Evolutionary conservation across 2,888 invertebrate species (phyloP).

Genomic region (Eupithecia tripunctaria): DNA sequence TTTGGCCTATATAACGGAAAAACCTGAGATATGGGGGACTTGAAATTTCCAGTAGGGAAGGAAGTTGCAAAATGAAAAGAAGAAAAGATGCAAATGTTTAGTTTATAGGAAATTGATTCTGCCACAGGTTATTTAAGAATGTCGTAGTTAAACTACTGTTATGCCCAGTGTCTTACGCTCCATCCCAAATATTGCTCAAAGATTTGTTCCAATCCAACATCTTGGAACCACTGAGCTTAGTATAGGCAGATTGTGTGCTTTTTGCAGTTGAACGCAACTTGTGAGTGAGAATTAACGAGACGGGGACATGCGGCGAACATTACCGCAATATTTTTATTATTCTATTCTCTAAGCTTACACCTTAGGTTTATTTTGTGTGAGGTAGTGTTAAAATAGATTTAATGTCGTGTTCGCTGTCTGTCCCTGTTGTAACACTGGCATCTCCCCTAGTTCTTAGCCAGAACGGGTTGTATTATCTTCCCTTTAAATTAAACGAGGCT

Average conservation of each 20-base stretch:
- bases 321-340: conserved; percentile 2
- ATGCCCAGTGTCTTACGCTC: conserved; percentile 52
- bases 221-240: conserved; percentile 33
- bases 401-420: neutral
- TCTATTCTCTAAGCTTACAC: neutral
- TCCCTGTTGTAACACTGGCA: conserved; percentile 9
- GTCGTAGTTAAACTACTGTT: conserved; percentile 54
- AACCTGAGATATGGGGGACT: neutral
- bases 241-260: conserved; percentile 52
- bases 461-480: conserved; percentile 27
- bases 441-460: conserved; percentile 17
- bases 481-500: conserved; percentile 33
- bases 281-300: conserved; percentile 25
- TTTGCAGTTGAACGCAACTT: conserved; percentile 42
- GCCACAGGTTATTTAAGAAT: conserved; percentile 35
- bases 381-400: conserved; percentile 1
- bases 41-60: neutral
- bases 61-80: conserved; percentile 4
- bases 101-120: conserved; percentile 17
- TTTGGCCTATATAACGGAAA: conserved; percentile 44
- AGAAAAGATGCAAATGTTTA: conserved; percentile 16
- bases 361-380: conserved; percentile 5
- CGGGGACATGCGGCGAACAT: neutral
- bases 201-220: conserved; percentile 32
- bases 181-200: conserved; percentile 55